Percentiles rank a stretch among this genome's conserved stretches.
phyloP scores from a whole-genome alignment of 1,140 invertebrate genomes.

The Laupala kohalensis region DNA sequence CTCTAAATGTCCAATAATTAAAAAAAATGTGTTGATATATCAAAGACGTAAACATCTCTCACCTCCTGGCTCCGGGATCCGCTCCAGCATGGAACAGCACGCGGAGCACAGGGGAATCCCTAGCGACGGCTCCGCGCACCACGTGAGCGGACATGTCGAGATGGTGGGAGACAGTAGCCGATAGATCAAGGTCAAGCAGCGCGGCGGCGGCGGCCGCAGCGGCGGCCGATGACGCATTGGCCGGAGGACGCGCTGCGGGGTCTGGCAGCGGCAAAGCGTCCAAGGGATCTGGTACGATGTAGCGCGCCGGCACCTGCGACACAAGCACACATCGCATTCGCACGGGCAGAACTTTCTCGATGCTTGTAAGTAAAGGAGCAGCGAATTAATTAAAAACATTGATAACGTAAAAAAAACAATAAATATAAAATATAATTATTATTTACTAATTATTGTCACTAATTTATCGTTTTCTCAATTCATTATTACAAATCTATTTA shows the following conservation, averaged over 20 bases:
- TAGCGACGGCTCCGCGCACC: constrained; percentile 66
- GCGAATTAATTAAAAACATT: too few relatives aligned
- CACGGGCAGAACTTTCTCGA: too few relatives aligned
- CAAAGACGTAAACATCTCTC: too few relatives aligned
- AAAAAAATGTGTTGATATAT: too few relatives aligned
- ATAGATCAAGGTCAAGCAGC: constrained; percentile 39
- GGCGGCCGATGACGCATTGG: background rate
- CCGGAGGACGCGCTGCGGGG: background rate
- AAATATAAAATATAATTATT: too few relatives aligned
- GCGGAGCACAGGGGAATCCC: constrained; percentile 72
- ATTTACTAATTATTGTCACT: too few relatives aligned
- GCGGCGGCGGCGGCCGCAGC: constrained; percentile 23
- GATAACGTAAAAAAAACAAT: too few relatives aligned
- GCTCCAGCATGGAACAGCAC: constrained; percentile 82
- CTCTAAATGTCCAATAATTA: too few relatives aligned
- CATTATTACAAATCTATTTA: too few relatives aligned
- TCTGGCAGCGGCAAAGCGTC: constrained; percentile 28
- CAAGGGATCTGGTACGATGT: constrained; percentile 66
- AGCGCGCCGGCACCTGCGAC: constrained; percentile 55
- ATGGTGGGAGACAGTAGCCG: constrained; percentile 55
- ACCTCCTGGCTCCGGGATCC: constrained; percentile 47
- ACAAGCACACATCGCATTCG: too few relatives aligned
- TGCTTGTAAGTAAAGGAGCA: too few relatives aligned
- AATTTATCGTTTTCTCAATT: too few relatives aligned
- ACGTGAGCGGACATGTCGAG: constrained; percentile 81